Base-by-base conservation (phyloP, 1,140 invertebrate genomes). In the Caenorhabditis tropicalis region DNA sequence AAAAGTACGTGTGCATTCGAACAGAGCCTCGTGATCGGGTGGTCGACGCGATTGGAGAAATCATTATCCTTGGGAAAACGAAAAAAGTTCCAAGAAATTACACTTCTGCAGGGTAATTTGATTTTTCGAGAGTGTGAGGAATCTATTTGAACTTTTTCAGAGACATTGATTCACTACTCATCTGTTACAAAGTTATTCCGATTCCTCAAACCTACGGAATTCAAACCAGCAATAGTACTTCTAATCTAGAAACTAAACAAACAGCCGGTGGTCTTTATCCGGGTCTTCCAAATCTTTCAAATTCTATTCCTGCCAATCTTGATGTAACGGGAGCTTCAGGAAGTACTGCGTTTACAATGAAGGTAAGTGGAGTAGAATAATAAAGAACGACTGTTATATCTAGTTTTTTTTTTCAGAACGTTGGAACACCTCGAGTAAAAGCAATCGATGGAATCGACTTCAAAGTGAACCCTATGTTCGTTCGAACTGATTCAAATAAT, bases 11-110 rank as follows among this genome's bases (percentile, higher is more conserved):
- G 24, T 87, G 86, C 48, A 82, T 87, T 21, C 85, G 82, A 48
- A 85, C 86, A 24, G 86, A 85, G 43, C 79, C 80, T 16, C 79
- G 84, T 1, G 84, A 85, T 79, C 33, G 56, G 27, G 84, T 86
- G 3, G 86, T 87, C 10, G 86, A 87, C 36, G 86, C 86, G 15
- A 81, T 87, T 21, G 84, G 84, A 79, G 86, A 87, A 27, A 51
- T 84, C 12, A 70, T 70, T 43, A 80, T 87, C 33, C 39, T 86
- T 4, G 81, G 79, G n/a, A 87, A 87, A 56, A 74, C 80, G 31
- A 87, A 87, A 56, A 82, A 82, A 60, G 56, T 85, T 15, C 86
- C 86, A 3, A 86, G 70, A 56, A 60, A 81, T 33, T 86, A 87
- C 60, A 80, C 86, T 9, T 33, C 39, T 9, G 86, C 84, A 24